Base-by-base conservation (phyloP, 1,140 invertebrate species). In the Drosophila albomicans region DNA sequence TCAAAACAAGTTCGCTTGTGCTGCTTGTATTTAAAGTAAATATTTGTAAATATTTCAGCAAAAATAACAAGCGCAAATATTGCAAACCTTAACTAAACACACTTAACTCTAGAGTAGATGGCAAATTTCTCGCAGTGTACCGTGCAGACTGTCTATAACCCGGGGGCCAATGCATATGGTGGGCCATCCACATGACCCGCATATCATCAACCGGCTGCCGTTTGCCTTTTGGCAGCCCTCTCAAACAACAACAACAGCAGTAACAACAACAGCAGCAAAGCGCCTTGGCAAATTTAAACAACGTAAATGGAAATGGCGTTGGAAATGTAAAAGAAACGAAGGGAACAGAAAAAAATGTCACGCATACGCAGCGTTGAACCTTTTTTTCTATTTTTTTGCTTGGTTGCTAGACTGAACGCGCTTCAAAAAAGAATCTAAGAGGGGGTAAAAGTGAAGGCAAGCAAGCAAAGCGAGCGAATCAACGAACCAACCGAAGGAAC, bases 301-400 rank as follows among this genome's bases (percentile, higher is more conserved):
- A 89, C 78, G 74, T 78, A 81, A 88, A 88, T 89, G 85, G 84
- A 81, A 89, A 78, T 82, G 82, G 80, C 64, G 80, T 71, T 78
- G 75, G 65, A 62, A 49, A 58, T 58, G 56, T 16, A 68, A 46
- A 59, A 54, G 45, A 51, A 58, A 38, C 8, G 15, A 11, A 79
- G 41, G 48, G 48, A 73, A 67, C 20, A 20, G 2, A 73, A 67
- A 58, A 65, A 80, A 77, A 77, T 73, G 69, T 73, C 68, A 77
- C 68, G 74, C 77, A 87, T 65, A 59, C 79, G 85, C 46, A 85
- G 70, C 64, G 66, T 74, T 73, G 81, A 89, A 84, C 74, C 85
- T 79, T 76, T 88, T 88, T 65, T 45, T 65, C 51, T 73, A 58
- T 78, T 72, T 76, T 71, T 63, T 68, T 68, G 54, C 25, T 59